These are phyloP conservation scores for Silvanus unidentatus DNA, from an alignment of 2,888 invertebrate species.

Conservation along the genomic window DNA sequence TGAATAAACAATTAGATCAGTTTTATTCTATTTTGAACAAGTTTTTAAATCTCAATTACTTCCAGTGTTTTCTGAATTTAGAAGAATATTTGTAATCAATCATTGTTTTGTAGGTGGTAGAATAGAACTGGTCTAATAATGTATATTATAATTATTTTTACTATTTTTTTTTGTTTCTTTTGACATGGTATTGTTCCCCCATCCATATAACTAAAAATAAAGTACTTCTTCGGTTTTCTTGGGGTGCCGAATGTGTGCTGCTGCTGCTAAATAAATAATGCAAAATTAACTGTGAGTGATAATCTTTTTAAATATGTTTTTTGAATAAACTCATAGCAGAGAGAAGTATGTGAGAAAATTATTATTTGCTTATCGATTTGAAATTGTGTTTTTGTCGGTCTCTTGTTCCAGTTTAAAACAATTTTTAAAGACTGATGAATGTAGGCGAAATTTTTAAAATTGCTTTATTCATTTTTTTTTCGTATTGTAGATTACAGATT, in stretches of 20 bases:
- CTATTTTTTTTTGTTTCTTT: conserved; percentile 8
- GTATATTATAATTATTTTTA: neutral
- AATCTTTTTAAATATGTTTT: conserved; percentile 7
- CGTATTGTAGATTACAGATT: no score
- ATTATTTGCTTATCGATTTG: no score
- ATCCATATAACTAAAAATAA: conserved; percentile 1
- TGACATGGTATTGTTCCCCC: conserved; percentile 38
- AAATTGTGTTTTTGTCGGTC: no score
- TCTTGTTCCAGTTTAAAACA: no score
- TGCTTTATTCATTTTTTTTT: no score
- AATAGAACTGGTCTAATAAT: conserved; percentile 14
- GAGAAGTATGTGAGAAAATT: no score
- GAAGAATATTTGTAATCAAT: neutral
- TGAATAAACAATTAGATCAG: neutral
- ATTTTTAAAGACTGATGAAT: no score
- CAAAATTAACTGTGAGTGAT: conserved; percentile 24
- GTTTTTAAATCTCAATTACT: neutral
- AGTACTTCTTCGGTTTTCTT: conserved; percentile 28
- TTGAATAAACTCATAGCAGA: conserved; percentile 17
- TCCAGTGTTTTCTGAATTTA: neutral
- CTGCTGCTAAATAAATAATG: conserved; percentile 6
- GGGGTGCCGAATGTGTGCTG: conserved; percentile 39
- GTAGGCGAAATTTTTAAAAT: no score
- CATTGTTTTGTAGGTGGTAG: neutral
- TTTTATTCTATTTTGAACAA: neutral